phyloP scores from a whole-genome alignment of 2,888 invertebrate species.

The Notodonta dromedarius region DNA sequence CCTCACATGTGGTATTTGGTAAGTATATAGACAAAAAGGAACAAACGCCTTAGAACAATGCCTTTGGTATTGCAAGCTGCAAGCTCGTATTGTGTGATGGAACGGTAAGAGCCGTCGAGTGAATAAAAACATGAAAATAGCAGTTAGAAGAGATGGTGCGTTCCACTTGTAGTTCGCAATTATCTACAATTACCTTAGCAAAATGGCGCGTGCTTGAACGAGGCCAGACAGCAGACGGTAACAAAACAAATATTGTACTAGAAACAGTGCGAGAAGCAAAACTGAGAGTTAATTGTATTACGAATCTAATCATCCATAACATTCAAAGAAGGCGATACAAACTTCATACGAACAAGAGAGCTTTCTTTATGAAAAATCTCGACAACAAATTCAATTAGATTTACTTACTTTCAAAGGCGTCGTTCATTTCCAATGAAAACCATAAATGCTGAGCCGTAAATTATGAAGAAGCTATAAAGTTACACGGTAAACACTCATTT shows the following conservation, averaged over 20 bases:
- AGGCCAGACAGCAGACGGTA: no score
- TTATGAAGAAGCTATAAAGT: conserved; percentile 40
- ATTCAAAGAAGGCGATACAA: neutral
- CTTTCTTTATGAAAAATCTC: neutral
- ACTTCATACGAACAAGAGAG: neutral
- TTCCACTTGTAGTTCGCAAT: no score
- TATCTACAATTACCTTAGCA: no score
- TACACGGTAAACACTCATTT: conserved; percentile 43
- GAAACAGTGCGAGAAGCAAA: no score
- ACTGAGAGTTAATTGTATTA: no score
- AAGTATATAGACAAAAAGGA: conserved; percentile 71
- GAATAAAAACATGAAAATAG: no score
- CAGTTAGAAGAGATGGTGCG: no score
- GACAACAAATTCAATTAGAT: conserved; percentile 5
- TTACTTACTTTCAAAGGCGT: conserved; percentile 19
- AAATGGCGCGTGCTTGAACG: no score
- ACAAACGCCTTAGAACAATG: no score
- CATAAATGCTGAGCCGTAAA: conserved; percentile 35
- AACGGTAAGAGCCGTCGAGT: no score
- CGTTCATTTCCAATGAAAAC: conserved; percentile 31
- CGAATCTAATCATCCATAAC: no score
- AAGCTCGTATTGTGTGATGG: neutral
- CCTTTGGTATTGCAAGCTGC: neutral
- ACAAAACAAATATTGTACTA: no score
- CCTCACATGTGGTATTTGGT: conserved; percentile 99